Evolutionary conservation across 2,113 vertebrate species (phyloP).

Genomic region (Albula glossodonta): DNA sequence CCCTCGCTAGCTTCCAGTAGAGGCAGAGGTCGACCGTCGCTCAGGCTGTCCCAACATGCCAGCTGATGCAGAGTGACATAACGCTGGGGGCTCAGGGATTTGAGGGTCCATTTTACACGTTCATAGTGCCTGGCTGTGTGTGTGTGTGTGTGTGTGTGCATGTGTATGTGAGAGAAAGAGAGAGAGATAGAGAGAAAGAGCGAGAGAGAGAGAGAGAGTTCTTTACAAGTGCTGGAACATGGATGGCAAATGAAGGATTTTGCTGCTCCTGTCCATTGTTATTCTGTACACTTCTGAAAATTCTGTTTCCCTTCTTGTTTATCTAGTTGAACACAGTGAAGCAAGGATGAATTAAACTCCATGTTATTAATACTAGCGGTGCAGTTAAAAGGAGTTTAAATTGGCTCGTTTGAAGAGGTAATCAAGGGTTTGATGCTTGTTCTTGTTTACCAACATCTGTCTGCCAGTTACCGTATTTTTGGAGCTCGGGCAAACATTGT

Average conservation of each 20-base stretch:
- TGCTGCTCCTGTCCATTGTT: background rate
- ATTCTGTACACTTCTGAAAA: background rate
- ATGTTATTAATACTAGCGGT: background rate
- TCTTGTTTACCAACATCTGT: background rate
- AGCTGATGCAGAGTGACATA: background rate
- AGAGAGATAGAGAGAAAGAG: too few relatives aligned
- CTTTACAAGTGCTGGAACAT: background rate
- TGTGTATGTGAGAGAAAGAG: too few relatives aligned
- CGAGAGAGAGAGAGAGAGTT: too few relatives aligned
- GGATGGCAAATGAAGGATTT: background rate
- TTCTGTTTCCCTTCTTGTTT: background rate
- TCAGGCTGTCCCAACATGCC: background rate
- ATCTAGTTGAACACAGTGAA: background rate
- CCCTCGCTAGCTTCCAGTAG: background rate
- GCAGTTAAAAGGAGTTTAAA: background rate
- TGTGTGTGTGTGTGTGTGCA: background rate
- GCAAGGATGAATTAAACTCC: background rate
- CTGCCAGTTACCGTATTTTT: background rate
- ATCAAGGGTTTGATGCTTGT: background rate
- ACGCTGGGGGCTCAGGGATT: background rate
- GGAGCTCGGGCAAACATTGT: background rate
- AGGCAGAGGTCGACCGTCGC: background rate
- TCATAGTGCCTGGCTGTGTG: background rate
- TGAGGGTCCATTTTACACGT: background rate
- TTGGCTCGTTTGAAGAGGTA: background rate